These are phyloP conservation scores for Xylota sylvarum DNA, from an alignment of 2,888 invertebrate species.

Conservation along the genomic window DNA sequence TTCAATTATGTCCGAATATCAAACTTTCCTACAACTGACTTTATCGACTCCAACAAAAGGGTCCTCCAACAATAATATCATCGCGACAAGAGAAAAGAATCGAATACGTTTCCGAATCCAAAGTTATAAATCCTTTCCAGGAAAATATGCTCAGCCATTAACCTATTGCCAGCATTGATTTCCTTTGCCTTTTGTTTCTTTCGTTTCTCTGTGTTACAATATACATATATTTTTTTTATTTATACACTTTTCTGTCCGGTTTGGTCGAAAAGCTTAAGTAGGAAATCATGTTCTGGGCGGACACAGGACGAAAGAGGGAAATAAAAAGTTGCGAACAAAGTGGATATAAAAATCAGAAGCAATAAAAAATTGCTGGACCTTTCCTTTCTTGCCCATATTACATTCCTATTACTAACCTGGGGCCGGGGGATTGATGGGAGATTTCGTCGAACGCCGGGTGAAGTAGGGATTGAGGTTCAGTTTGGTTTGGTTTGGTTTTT, in stretches of 20 bases:
- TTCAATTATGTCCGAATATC: slow-evolving; percentile 59
- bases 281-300: slow-evolving; percentile 71
- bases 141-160: slow-evolving; percentile 74
- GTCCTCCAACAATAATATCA: slow-evolving; percentile 9
- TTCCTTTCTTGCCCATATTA: slow-evolving; percentile 57
- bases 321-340: slow-evolving; percentile 75
- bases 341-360: slow-evolving; percentile 74
- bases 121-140: slow-evolving; percentile 70
- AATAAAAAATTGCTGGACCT: slow-evolving; percentile 71
- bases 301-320: slow-evolving; percentile 63
- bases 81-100: neutral
- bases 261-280: slow-evolving; percentile 74
- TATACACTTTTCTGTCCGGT: slow-evolving; percentile 52
- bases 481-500: neutral
- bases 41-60: slow-evolving; percentile 33
- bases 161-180: slow-evolving; percentile 75
- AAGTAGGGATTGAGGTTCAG: slow-evolving; percentile 5
- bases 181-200: slow-evolving; percentile 64
- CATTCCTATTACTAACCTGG: slow-evolving; percentile 53
- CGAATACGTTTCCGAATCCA: slow-evolving; percentile 32
- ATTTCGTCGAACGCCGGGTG: slow-evolving; percentile 8
- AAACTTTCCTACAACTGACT: slow-evolving; percentile 55
- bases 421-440: slow-evolving; percentile 32
- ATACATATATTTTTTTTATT: slow-evolving; percentile 36
- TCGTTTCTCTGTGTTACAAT: neutral